Evolutionary conservation across 2,113 vertebrate genomes (phyloP).

Genomic region (Hemibagrus wyckioides): DNA sequence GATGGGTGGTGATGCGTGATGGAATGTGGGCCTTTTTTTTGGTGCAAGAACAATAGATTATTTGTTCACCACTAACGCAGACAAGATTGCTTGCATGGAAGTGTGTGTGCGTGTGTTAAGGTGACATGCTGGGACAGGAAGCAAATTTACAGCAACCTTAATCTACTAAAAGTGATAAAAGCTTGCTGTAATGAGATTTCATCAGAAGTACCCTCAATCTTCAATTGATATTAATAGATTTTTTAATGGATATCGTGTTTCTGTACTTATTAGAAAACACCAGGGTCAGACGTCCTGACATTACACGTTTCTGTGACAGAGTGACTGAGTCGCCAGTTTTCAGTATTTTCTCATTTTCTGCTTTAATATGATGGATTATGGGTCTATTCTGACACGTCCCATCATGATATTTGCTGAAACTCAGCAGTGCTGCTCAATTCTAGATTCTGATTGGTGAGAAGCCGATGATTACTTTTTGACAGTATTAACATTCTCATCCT

Average conservation of each 20-base stretch:
- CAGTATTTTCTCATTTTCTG: not conserved
- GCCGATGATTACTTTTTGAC: not conserved
- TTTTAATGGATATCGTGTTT: not conserved
- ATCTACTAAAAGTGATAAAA: constrained; percentile 3
- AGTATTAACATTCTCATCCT: not conserved
- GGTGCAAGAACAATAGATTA: constrained; percentile 1
- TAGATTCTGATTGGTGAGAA: not conserved
- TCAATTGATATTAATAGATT: not conserved
- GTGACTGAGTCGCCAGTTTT: not conserved
- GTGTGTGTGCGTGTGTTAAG: not conserved
- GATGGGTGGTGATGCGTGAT: not conserved
- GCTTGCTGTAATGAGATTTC: not conserved
- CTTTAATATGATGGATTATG: not conserved
- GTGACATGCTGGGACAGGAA: not conserved
- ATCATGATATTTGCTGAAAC: not conserved
- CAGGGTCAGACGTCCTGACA: not conserved
- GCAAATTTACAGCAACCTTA: not conserved
- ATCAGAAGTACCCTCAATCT: not conserved
- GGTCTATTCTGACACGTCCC: not conserved
- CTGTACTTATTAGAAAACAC: not conserved
- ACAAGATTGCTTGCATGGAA: not conserved
- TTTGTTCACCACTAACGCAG: constrained; percentile 5
- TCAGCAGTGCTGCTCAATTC: not conserved
- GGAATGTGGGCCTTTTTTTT: not conserved
- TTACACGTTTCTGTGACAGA: not conserved